Conservation (phyloP, 1,140 invertebrate genomes). For the Drosophila kanapiae region DNA sequence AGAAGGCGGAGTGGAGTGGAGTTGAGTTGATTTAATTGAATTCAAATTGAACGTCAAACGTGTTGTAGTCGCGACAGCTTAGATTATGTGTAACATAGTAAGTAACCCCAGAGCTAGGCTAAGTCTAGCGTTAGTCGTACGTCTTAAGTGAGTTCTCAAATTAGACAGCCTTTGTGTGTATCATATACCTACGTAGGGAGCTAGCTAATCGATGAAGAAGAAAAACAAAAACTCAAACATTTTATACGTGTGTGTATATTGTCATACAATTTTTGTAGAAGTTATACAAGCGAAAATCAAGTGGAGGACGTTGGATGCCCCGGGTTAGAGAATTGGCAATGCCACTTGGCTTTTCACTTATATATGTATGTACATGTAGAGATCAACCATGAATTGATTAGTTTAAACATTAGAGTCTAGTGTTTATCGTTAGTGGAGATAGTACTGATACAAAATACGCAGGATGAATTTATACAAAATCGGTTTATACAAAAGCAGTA, state of each 20-base stretch:
- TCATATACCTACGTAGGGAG: conserved; percentile 38
- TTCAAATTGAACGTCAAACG: conserved; percentile 77
- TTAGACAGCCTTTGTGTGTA: conserved; percentile 36
- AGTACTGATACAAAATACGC: conserved; percentile 80
- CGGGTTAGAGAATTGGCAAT: conserved; percentile 17
- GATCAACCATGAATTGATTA: conserved; percentile 57
- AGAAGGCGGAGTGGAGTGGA: conserved; percentile 21
- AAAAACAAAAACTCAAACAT: conserved; percentile 31
- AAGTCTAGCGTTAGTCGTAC: conserved; percentile 19
- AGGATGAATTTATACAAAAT: conserved; percentile 78
- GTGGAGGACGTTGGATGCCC: conserved; percentile 1
- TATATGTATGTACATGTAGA: conserved; percentile 1
- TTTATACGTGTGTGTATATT: conserved; percentile 74
- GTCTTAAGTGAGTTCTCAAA: conserved; percentile 37
- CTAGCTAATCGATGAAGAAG: conserved; percentile 23
- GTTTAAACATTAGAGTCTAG: conserved; percentile 54
- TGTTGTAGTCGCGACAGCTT: conserved; percentile 69
- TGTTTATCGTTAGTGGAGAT: conserved; percentile 75
- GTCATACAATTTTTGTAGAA: conserved; percentile 76
- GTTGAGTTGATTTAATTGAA: conserved; percentile 60
- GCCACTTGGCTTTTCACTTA: conserved; percentile 42
- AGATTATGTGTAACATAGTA: conserved; percentile 83
- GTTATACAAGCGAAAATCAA: conserved; percentile 57
- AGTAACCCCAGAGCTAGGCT: conserved; percentile 47
- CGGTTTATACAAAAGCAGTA: conserved; percentile 65